phyloP scores from a whole-genome alignment of 2,797 vertebrate genomes.

The Cottoperca gobio region DNA sequence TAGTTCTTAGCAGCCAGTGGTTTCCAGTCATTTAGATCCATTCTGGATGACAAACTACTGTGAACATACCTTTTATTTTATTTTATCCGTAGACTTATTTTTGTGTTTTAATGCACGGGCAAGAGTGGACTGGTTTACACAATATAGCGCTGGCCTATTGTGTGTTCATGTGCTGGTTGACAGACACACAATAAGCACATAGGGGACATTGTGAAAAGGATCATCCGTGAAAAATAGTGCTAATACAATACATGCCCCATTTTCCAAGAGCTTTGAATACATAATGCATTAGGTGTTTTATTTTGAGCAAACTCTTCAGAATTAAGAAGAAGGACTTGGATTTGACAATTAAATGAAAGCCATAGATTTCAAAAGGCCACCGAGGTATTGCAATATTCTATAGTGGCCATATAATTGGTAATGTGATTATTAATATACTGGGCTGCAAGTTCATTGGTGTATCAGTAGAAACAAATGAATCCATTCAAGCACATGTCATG shows the following conservation, averaged over 20 bases:
- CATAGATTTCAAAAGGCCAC: conserved; percentile 33
- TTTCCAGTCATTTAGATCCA: not conserved
- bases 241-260: not conserved
- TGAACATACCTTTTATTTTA: not conserved
- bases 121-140: not conserved
- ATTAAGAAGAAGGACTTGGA: conserved; percentile 9
- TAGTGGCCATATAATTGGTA: conserved; percentile 10
- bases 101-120: not conserved
- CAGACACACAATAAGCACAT: not conserved
- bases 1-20: not conserved
- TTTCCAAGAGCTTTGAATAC: conserved; percentile 13
- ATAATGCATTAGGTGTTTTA: not conserved
- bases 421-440: conserved; percentile 33
- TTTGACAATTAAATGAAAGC: conserved; percentile 36
- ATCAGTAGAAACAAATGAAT: conserved; percentile 30
- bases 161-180: conserved; percentile 1
- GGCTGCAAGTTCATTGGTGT: conserved; percentile 18
- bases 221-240: not conserved
- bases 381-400: conserved; percentile 18
- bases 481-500: conserved; percentile 18
- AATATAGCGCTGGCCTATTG: not conserved
- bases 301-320: conserved; percentile 26
- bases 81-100: not conserved
- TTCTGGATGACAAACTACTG: not conserved
- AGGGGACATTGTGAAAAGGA: conserved; percentile 1